Base-by-base conservation (phyloP, 2,113 vertebrate genomes). In the Perca schrenkii region DNA sequence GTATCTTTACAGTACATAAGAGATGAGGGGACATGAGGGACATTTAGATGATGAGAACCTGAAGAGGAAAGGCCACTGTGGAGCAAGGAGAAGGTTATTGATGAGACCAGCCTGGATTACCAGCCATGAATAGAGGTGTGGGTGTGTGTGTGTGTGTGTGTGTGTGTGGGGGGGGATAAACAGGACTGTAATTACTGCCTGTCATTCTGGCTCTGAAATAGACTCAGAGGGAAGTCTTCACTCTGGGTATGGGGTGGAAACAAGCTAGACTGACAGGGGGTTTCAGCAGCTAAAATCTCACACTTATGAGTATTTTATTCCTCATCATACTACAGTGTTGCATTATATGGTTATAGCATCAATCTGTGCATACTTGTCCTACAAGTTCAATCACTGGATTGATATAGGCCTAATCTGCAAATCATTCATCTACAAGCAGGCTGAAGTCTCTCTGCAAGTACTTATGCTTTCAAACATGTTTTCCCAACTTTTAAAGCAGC, bases 141-240 rank as follows among this genome's bases (percentile, higher is more conserved):
- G 1, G 25, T n/a, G n/a, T n/a, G n/a, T n/a, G n/a, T n/a, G n/a
- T n/a, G n/a, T n/a, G n/a, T n/a, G n/a, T n/a, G n/a, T n/a, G n/a
- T n/a, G n/a, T n/a, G n/a, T n/a, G n/a, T n/a, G 25, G 25, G 53
- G 86, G 80, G 74, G 76, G 74, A 80, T 88, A 88, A 92, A 91
- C 82, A 75, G 78, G 69, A 57, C 85, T 77, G 62, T 86, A 92
- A 89, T 86, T 91, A 88, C 84, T 85, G 80, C 66, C 77, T 82
- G 76, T 77, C 73, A 82, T 54, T 82, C 47, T 62, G 69, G 61
- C 70, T 88, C 82, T 79, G 74, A 90, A 91, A 86, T 60, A 87
- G 80, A 87, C 75, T 72, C 36, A 69, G 58, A 79, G 65, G 49
- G 49, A 89, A 80, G 83, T 80, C 56, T 79, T 67, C 65, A 61